Evolutionary conservation across 2,797 vertebrate species (phyloP), one percentile per base, ranked within the genome.

Genomic region (Champsocephalus esox): DNA sequence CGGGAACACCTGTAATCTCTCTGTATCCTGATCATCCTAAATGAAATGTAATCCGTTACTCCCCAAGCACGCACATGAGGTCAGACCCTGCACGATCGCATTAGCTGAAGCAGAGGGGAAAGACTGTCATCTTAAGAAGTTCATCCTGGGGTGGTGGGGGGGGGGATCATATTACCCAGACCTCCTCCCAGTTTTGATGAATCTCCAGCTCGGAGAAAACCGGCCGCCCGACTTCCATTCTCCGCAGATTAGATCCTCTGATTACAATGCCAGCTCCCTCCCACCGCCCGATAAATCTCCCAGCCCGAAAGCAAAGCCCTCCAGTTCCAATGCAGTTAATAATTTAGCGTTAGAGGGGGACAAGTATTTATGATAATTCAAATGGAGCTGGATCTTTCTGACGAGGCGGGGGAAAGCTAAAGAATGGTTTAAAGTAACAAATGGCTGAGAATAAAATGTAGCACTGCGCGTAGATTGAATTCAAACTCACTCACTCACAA

Each of bases 281-380:
- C 91, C 93, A 91, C 89, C 85, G 87, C 77, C 61, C 90, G 93
- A 95, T 96, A 94, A 95, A 95, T 96, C 95, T 95, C 87, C 86
- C 61, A 90, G 89, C 73, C 89, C 84, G 87, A 85, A 92, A 93
- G 90, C 85, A 92, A 93, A 92, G 70, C 86, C 86, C 78, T 84
- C 81, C 80, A 90, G 93, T 86, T 93, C 92, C 92, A 91, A 92
- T 91, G 83, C 89, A 87, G 88, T 95, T 93, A 95, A 94, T 95
- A 90, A 95, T 95, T 93, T 90, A 94, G 84, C 69, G 86, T 89
- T 90, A 57, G 87, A 82, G 66, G 65, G 65, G 58, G 76, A 83
- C 79, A 65, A 77, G 82, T 90, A 92, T 91, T 93, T 90, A 93
- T 92, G 85, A 84, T 90, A 82, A 91, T 91, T 88, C 77, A 81